Evolutionary conservation across 2,113 vertebrate species (phyloP).

Genomic region (Hoplias malabaricus): DNA sequence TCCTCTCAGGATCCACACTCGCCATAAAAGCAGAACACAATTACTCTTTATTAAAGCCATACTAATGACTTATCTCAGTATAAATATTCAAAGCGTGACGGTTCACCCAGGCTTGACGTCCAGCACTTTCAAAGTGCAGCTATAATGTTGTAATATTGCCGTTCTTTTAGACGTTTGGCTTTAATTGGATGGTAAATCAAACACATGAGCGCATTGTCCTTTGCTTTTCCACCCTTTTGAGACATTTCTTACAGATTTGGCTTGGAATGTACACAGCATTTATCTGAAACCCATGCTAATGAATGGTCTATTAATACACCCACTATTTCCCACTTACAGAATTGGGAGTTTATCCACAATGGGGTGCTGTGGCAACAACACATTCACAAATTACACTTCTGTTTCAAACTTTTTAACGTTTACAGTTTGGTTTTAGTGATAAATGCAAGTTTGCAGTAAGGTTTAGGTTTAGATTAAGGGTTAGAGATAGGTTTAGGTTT

Average conservation of each 20-base stretch:
- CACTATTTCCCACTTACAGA: too few relatives aligned
- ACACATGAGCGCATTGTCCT: neutral
- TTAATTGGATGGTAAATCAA: neutral
- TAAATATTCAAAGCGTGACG: neutral
- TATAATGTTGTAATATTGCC: neutral
- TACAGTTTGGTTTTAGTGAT: too few relatives aligned
- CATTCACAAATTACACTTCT: too few relatives aligned
- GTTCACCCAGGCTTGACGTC: neutral
- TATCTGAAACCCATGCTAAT: constrained; percentile 17
- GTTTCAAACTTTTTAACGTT: too few relatives aligned
- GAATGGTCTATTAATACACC: too few relatives aligned
- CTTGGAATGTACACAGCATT: neutral
- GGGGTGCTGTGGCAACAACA: too few relatives aligned
- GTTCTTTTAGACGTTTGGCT: neutral
- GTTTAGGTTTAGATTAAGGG: too few relatives aligned
- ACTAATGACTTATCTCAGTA: constrained; percentile 16
- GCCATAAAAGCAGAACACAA: constrained; percentile 22
- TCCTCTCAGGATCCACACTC: constrained; percentile 2
- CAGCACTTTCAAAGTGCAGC: neutral
- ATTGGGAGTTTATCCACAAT: too few relatives aligned
- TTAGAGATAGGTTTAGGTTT: too few relatives aligned
- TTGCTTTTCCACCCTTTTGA: too few relatives aligned
- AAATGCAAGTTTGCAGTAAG: too few relatives aligned
- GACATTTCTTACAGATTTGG: neutral
- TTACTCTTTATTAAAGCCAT: constrained; percentile 35